Evolutionary conservation across 2,797 vertebrate species (phyloP).

Genomic region (Taeniopygia guttata): DNA sequence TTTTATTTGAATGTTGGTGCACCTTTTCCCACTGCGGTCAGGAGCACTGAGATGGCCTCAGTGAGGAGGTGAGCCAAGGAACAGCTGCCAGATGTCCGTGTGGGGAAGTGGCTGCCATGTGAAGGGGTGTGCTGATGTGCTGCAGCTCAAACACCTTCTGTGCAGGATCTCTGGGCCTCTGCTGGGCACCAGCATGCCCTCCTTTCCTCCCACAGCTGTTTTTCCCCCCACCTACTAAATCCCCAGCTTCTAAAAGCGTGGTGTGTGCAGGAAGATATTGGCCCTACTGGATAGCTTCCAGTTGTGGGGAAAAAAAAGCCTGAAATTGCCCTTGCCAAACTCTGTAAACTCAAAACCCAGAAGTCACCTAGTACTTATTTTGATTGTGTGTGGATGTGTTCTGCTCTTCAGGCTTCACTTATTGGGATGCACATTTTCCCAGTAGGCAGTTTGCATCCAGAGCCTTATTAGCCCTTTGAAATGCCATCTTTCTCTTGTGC

Average conservation of each 20-base stretch:
- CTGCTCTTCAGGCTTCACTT: background rate
- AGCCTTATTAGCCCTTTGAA: conserved; percentile 17
- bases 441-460: background rate
- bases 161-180: background rate
- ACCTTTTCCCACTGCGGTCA: background rate
- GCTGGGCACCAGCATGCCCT: background rate
- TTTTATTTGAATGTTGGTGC: background rate
- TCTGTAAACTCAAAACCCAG: background rate
- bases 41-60: background rate
- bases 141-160: background rate
- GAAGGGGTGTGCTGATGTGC: background rate
- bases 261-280: background rate
- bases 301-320: background rate
- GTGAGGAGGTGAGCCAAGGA: background rate
- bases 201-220: background rate
- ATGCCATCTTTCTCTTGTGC: conserved; percentile 26
- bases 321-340: background rate
- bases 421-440: background rate
- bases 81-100: background rate
- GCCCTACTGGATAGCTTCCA: background rate
- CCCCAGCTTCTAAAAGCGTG: background rate
- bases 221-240: background rate
- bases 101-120: background rate
- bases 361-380: background rate
- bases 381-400: background rate